Percentiles rank a stretch among this genome's conserved stretches.
Conservation (phyloP, 2,888 invertebrate genomes). For the Zygothrica quintamaculata region DNA sequence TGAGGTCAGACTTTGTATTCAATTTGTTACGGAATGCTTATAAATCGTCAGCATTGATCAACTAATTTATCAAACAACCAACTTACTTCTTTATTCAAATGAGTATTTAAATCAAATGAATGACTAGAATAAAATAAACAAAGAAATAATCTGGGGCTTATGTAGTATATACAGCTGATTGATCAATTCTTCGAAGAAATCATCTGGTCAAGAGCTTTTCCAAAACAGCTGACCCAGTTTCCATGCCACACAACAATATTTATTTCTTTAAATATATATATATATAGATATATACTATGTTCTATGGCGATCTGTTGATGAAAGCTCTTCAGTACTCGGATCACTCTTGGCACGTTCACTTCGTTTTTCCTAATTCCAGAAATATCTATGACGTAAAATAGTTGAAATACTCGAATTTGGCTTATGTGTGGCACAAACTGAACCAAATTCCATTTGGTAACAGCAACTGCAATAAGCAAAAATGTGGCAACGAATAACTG, state of each 20-base stretch:
- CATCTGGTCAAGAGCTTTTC: slow-evolving; percentile 23
- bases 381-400: slow-evolving; percentile 39
- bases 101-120: no score
- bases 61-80: no score
- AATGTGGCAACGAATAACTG: slow-evolving; percentile 58
- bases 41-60: no score
- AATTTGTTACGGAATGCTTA: not conserved
- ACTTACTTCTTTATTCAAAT: no score
- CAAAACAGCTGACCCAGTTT: slow-evolving; percentile 21
- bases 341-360: slow-evolving; percentile 1
- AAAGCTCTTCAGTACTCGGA: slow-evolving; percentile 46
- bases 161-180: no score
- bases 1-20: not conserved
- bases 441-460: slow-evolving; percentile 41
- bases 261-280: not conserved
- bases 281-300: not conserved
- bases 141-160: no score
- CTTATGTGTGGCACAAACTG: slow-evolving; percentile 20
- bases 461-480: slow-evolving; percentile 9
- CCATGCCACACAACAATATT: not conserved
- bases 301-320: not conserved
- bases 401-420: slow-evolving; percentile 16
- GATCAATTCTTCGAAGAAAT: no score
- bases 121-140: no score
- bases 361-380: slow-evolving; percentile 29